phyloP scores from a whole-genome alignment of 2,888 invertebrate genomes.

The Omphaloscelis lunosa region DNA sequence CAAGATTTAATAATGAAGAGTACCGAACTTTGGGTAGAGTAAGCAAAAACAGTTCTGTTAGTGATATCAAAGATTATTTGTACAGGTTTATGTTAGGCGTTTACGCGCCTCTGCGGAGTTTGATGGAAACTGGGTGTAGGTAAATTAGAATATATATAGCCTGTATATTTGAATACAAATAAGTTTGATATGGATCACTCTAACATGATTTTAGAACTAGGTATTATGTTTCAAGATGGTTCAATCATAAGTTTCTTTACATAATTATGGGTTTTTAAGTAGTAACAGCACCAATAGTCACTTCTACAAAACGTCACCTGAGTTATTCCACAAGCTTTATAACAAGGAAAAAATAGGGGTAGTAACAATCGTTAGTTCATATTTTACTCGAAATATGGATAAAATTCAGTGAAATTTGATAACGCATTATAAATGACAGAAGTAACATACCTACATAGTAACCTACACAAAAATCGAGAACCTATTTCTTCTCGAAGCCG shows the following conservation, averaged over 20 bases:
- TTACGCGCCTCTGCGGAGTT: slow-evolving; percentile 43
- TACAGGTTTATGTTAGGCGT: slow-evolving; percentile 60
- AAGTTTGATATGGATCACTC: slow-evolving; percentile 18
- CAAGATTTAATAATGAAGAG: slow-evolving; percentile 70
- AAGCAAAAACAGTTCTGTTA: slow-evolving; percentile 72
- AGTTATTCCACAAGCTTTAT: background rate
- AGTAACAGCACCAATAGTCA: background rate
- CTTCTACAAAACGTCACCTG: background rate
- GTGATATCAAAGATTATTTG: slow-evolving; percentile 72
- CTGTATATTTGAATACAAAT: slow-evolving; percentile 40
- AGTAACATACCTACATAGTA: background rate
- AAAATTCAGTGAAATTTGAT: background rate
- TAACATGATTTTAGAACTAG: background rate
- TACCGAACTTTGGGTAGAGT: slow-evolving; percentile 67
- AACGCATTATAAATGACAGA: background rate
- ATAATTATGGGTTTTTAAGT: background rate
- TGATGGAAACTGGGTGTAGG: slow-evolving; percentile 40
- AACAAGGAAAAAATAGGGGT: background rate
- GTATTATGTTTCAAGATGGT: background rate
- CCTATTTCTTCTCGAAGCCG: slow-evolving; percentile 14
- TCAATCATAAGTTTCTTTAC: background rate
- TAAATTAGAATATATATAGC: slow-evolving; percentile 36
- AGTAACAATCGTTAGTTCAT: background rate
- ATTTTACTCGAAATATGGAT: background rate
- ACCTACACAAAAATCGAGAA: slow-evolving; percentile 7